Base-by-base conservation (phyloP, 2,888 invertebrate species). In the Lepidochrysops patricia region DNA sequence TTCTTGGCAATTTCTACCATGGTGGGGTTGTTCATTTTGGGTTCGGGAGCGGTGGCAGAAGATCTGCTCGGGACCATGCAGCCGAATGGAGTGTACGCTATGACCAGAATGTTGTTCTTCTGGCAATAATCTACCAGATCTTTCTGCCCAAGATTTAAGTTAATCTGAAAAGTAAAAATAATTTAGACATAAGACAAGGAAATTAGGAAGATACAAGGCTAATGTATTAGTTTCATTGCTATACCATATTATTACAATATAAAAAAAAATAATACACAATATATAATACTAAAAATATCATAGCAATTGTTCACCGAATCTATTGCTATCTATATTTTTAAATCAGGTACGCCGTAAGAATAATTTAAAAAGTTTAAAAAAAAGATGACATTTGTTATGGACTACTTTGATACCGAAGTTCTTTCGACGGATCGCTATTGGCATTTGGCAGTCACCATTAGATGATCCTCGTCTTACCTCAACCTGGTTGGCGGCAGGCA, bases 61-160 rank as follows among this genome's bases (percentile, higher is more conserved):
- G 87, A 80, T 2, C 80, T 79, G 4, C 86, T 80, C 1, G 89
- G 89, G 0, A 92, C 89, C 67, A 87, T 77, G 1, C 90, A 82
- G 0, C 94, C 94, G 58, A 95, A 87, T 0, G 94, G 93, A 29
- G 93, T 91, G 75, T 92, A 95, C 0, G 83, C 94, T 62, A 86
- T 92, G 58, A 95, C 77, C 2, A 83, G 71, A 26, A 96, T 91
- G 9, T 82, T 84, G 12, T 91, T 81, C 1, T 89, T 72, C 50
- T 91, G 87, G 74, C 95, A 93, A 68, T 90, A 94, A 6, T 91
- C 80, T 0, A 93, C 91, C 32, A 95, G 73, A 37, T 93, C 91
- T 9, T 85, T 88, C 66, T 95, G 93, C 12, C 91, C 92, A 0
- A 94, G 81, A 72, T 93, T 93, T 0, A 94, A 89, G 72, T 95